Evolutionary conservation across 2,797 vertebrate species (phyloP).

Genomic region (Siniperca obscura): DNA sequence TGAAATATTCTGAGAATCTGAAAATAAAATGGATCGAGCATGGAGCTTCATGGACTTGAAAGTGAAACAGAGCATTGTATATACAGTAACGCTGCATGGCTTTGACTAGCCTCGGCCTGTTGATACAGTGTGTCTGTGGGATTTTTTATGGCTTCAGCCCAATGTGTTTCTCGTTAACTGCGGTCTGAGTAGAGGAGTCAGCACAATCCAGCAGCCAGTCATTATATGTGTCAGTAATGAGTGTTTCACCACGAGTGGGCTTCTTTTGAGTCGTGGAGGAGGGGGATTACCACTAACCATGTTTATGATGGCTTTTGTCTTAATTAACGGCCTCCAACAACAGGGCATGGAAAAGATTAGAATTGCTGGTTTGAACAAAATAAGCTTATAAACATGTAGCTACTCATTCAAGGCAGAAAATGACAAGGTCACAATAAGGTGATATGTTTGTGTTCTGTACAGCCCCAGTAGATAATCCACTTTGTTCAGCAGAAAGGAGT

Average conservation of each 20-base stretch:
- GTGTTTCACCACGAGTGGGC: slow-evolving; percentile 72
- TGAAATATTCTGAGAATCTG: background rate
- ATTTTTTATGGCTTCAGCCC: slow-evolving; percentile 60
- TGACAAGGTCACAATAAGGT: slow-evolving; percentile 17
- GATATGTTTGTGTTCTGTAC: slow-evolving; percentile 21
- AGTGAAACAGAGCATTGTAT: background rate
- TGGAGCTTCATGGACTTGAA: background rate
- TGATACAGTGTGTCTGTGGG: slow-evolving; percentile 43
- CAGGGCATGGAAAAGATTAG: slow-evolving; percentile 28
- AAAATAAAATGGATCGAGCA: background rate
- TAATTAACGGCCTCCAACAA: slow-evolving; percentile 56
- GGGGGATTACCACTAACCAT: slow-evolving; percentile 47
- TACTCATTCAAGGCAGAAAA: slow-evolving; percentile 37
- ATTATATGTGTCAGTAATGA: slow-evolving; percentile 82
- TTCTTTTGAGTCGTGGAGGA: slow-evolving; percentile 54
- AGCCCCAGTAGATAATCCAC: background rate
- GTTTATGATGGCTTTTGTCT: slow-evolving; percentile 58
- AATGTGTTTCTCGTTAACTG: slow-evolving; percentile 83
- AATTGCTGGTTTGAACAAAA: slow-evolving; percentile 34
- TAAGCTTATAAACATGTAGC: slow-evolving; percentile 24
- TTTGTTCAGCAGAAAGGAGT: background rate
- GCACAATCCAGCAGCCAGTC: slow-evolving; percentile 77
- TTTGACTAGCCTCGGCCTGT: slow-evolving; percentile 10
- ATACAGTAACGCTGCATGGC: background rate
- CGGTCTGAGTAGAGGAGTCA: slow-evolving; percentile 77